Base-by-base conservation (phyloP, 2,888 invertebrate species). In the Sylvicola cinctus region DNA sequence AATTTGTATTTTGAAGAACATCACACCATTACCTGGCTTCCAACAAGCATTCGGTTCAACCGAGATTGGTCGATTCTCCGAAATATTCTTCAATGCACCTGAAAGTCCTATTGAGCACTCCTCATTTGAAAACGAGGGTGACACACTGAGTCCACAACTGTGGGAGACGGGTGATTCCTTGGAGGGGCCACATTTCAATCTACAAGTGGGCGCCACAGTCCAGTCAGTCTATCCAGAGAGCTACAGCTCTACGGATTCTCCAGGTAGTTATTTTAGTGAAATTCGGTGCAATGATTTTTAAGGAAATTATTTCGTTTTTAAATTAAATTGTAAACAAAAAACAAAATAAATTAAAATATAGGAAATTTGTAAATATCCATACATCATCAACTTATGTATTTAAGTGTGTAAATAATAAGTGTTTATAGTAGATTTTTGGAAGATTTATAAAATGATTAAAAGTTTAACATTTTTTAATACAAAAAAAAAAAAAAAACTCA, bases 31-130 rank as follows among this genome's bases (percentile, higher is more conserved):
- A 38, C 80, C 80, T 5, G 80, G 79, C 31, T 83, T 83, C 50
- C 79, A 80, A 50, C 81, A 81, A 58, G 80, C 83, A 2, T 83
- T 83, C 51, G 83, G 83, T 16, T 78, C 80, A 17, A 83, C 83
- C 16, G 83, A 81, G 57, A 76, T 83, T 42, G 83, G 83, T n/a
- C 70, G 78, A 41, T 83, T 81, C 45, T 74, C 76, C 5, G 76
- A 76, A 47, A 73, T 70, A 34, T 76, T 75, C 41, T 40, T 52
- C 26, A 48, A 50, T 36, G 45, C 51, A n/a, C 36, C 41, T 2
- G 49, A 52, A 35, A 49, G 49, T 36, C 42, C 50, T 2, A 44
- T 47, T 3, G 49, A 49, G 29, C 44, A 44, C 2, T 29, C 34
- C n/a, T 30, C 34, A 14, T 43, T 42, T 33, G 44, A 44, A 35